A percentile compares a stretch with the other conserved stretches of the same genome.
phyloP scores from a whole-genome alignment of 1,140 invertebrate species.

The Hormaphis cornu region DNA sequence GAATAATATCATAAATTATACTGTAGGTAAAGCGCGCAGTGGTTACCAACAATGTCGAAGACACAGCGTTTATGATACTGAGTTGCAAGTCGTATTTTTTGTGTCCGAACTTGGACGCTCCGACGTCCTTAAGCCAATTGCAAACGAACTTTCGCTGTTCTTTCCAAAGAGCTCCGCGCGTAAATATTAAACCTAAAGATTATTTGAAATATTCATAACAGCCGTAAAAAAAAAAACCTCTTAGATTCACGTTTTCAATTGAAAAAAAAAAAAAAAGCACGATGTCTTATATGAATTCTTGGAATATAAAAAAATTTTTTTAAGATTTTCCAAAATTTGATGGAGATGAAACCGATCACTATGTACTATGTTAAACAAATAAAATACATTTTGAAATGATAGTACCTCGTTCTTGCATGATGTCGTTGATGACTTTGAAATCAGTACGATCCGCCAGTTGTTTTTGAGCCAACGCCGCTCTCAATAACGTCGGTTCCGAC shows the following conservation, averaged over 20 bases:
- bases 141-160: slow-evolving; percentile 68
- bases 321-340: no score
- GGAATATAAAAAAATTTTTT: no score
- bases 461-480: slow-evolving; percentile 59
- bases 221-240: slow-evolving; percentile 9
- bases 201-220: slow-evolving; percentile 37
- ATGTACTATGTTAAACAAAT: no score
- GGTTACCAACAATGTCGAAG: slow-evolving; percentile 46
- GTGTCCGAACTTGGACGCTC: slow-evolving; percentile 57
- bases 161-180: slow-evolving; percentile 71
- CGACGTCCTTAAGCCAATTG: slow-evolving; percentile 61
- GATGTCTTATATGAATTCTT: no score
- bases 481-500: slow-evolving; percentile 58
- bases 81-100: slow-evolving; percentile 55
- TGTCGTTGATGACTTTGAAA: slow-evolving; percentile 69
- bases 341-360: no score
- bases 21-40: no score
- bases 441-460: slow-evolving; percentile 62
- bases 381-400: background rate
- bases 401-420: slow-evolving; percentile 74
- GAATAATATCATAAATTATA: background rate
- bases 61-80: slow-evolving; percentile 53
- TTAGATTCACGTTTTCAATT: background rate
- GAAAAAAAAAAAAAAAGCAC: no score
- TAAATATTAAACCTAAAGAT: slow-evolving; percentile 61